Evolutionary conservation across 2,113 vertebrate genomes (phyloP).

Genomic region (Festucalex cinctus): DNA sequence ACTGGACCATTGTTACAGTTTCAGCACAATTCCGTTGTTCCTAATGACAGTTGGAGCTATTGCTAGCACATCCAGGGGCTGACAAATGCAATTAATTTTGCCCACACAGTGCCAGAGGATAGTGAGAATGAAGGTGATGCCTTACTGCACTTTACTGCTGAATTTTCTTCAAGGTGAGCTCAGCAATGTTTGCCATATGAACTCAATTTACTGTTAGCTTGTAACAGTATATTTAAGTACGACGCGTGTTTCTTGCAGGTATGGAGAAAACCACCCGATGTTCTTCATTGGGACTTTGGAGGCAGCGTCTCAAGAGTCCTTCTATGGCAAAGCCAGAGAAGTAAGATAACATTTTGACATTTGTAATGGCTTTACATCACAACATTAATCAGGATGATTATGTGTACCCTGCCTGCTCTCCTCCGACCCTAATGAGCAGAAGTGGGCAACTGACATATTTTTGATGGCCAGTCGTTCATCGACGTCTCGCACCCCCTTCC

Average conservation of each 20-base stretch:
- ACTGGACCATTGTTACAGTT: neutral
- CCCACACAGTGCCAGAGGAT: constrained; percentile 91
- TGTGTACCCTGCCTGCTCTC: neutral
- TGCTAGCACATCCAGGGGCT: neutral
- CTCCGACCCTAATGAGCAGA: neutral
- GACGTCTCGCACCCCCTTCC: no score
- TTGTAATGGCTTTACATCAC: no score
- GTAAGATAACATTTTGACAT: constrained; percentile 71
- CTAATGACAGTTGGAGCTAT: neutral
- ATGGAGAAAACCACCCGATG: constrained; percentile 97
- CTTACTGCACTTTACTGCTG: constrained; percentile 98
- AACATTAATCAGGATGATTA: neutral
- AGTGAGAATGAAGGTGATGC: constrained; percentile 98
- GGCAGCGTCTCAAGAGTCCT: constrained; percentile 98
- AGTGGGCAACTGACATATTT: no score
- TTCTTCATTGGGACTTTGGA: constrained; percentile 98
- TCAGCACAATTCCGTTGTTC: neutral
- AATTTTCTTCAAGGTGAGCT: constrained; percentile 95
- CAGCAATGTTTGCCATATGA: neutral
- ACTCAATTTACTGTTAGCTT: neutral
- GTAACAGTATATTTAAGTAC: constrained; percentile 6
- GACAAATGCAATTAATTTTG: neutral
- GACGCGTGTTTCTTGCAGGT: constrained; percentile 70
- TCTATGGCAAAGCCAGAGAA: constrained; percentile 98
- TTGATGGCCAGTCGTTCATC: no score